Percentiles rank a stretch among this genome's conserved stretches.
phyloP scores from a whole-genome alignment of 2,797 vertebrate genomes.

The Crenichthys baileyi region DNA sequence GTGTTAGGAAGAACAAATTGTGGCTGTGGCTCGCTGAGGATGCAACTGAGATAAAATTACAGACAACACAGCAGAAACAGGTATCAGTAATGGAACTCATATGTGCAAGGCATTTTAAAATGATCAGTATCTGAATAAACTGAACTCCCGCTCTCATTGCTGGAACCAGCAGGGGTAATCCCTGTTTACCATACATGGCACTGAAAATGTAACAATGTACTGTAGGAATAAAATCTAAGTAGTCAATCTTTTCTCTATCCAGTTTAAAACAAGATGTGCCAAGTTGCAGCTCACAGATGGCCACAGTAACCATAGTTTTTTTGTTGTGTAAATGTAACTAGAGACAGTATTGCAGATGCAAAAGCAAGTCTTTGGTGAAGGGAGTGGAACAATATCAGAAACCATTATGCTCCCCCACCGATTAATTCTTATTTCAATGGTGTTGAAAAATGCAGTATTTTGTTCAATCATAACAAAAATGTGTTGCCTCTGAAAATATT shows the following conservation, averaged over 20 bases:
- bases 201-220: neutral
- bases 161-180: no score
- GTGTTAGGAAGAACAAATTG: no score
- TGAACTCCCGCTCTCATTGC: no score
- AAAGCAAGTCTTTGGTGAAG: neutral
- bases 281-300: neutral
- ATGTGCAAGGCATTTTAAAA: no score
- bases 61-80: no score
- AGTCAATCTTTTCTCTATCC: neutral
- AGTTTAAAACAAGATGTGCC: neutral
- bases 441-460: neutral
- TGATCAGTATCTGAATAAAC: no score
- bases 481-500: slow-evolving; percentile 14
- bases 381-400: neutral
- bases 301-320: neutral
- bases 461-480: slow-evolving; percentile 8
- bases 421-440: neutral
- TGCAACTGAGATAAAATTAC: no score
- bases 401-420: neutral
- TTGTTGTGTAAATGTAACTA: neutral
- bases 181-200: no score
- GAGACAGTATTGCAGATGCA: neutral
- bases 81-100: no score
- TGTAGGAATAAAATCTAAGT: neutral
- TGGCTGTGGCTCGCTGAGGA: no score